Percentiles rank a stretch among this genome's conserved stretches.
Conservation (phyloP, 2,888 invertebrate species). For the Tinea trinotella region DNA sequence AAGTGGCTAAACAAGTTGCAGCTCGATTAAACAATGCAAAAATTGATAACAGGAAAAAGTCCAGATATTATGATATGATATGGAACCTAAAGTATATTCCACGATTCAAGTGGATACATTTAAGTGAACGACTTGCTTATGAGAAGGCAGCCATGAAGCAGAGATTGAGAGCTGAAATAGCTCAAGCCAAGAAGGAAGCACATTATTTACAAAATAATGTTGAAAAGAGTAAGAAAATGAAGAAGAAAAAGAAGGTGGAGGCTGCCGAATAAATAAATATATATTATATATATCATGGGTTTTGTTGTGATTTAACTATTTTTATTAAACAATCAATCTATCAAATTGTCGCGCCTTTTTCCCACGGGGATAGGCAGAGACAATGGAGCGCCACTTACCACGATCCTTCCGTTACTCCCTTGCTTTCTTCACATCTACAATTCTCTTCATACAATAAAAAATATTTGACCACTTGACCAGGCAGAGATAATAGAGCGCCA, state of each 20-base stretch:
- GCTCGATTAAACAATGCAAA: slow-evolving; percentile 86
- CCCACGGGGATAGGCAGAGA: no score
- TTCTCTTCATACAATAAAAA: no score
- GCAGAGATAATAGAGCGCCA: no score
- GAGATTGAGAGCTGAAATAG: slow-evolving; percentile 87
- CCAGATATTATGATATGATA: slow-evolving; percentile 89
- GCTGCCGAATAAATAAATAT: slow-evolving; percentile 24
- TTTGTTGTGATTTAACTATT: no score
- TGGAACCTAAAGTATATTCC: slow-evolving; percentile 98
- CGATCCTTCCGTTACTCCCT: no score
- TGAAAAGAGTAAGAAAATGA: slow-evolving; percentile 81
- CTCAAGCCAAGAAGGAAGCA: slow-evolving; percentile 92
- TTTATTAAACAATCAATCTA: no score
- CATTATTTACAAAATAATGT: slow-evolving; percentile 88
- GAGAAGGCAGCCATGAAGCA: slow-evolving; percentile 93
- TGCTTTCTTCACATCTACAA: no score
- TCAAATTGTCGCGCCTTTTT: no score
- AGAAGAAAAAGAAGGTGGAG: slow-evolving; percentile 47
- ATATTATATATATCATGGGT: background rate
- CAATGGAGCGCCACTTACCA: no score
- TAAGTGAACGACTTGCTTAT: slow-evolving; percentile 93
- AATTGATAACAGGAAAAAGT: slow-evolving; percentile 88
- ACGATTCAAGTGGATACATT: slow-evolving; percentile 95
- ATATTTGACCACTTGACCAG: no score
- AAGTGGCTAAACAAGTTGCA: slow-evolving; percentile 90